Base-by-base conservation (phyloP, 1,140 invertebrate genomes). In the Lysiphlebus fabarum region DNA sequence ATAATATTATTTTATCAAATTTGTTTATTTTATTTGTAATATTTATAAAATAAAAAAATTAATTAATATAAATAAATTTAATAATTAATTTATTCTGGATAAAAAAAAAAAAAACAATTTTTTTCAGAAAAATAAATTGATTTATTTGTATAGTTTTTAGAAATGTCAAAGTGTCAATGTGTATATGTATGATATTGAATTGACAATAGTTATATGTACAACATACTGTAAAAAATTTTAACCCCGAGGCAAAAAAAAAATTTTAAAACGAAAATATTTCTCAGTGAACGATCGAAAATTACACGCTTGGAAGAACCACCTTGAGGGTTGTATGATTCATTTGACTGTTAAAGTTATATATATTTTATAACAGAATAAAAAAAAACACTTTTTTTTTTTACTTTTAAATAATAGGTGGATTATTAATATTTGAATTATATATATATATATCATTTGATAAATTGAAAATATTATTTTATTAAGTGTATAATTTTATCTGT, bases 221-320 rank as follows among this genome's bases (percentile, higher is more conserved):
- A 26, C 17, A 26, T 26, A 26, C 17, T 2, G 17, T 26, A 26
- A 26, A 26, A 26, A 26, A 26, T 47, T 56, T 41, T 36, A 26
- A 12, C n/a, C 40, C 48, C n/a, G 45, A 44, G 45, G 49, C 53
- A 51, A 44, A 49, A 26, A 26, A 17, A 26, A 60, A 60, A 56
- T 53, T 60, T 60, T 60, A 53, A 53, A 60, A 60, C 40, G 58
- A 60, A 60, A 60, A 51, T 34, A 45, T 60, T 48, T 47, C 44
- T 47, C 44, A 40, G 43, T 55, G 58, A 60, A 55, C 53, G 58
- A 60, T 60, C 53, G 58, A 60, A 60, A 26, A 60, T 60, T 60
- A 60, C 58, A 60, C 53, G 58, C 58, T 60, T 38, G 43, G 41
- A 55, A 49, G 58, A 55, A 36, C 34, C 43, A 51, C 58, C 58